Percentiles rank a stretch among this genome's conserved stretches.
phyloP scores from a whole-genome alignment of 2,888 invertebrate genomes.

The Polia nebulosa region DNA sequence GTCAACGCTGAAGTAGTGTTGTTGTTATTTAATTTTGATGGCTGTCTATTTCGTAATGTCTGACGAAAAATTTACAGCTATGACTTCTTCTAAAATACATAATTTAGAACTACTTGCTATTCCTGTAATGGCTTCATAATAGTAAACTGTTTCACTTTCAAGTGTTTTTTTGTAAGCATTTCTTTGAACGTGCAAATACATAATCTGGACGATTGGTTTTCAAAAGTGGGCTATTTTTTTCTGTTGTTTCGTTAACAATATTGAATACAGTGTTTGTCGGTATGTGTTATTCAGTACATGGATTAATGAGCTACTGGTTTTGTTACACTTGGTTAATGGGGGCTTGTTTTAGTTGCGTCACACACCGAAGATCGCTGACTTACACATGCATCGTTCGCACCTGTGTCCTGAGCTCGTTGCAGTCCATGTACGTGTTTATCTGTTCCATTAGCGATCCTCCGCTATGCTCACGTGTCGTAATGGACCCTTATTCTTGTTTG shows the following conservation, averaged over 20 bases:
- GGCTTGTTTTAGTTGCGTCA: conserved; percentile 61
- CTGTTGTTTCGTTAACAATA: conserved; percentile 41
- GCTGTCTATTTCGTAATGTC: conserved; percentile 38
- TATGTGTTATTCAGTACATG: conserved; percentile 51
- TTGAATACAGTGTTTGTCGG: conserved; percentile 22
- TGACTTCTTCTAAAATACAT: conserved; percentile 30
- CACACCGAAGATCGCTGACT: conserved; percentile 44
- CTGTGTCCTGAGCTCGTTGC: conserved; percentile 50
- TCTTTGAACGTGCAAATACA: conserved; percentile 41
- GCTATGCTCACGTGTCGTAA: conserved; percentile 56
- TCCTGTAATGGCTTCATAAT: conserved; percentile 32
- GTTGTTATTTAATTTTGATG: conserved; percentile 44
- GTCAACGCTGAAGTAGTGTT: conserved; percentile 40
- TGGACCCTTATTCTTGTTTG: conserved; percentile 59
- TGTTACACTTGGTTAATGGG: conserved; percentile 58
- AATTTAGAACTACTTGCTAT: conserved; percentile 19
- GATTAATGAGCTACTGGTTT: conserved; percentile 55
- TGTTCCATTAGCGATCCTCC: conserved; percentile 64
- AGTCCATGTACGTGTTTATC: conserved; percentile 60
- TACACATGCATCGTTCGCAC: conserved; percentile 57
- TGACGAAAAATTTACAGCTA: conserved; percentile 27
- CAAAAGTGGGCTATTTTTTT: conserved; percentile 55
- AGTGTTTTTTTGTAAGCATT: conserved; percentile 43
- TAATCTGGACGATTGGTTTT: conserved; percentile 46
- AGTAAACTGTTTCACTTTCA: conserved; percentile 31